phyloP scores from a whole-genome alignment of 2,113 vertebrate genomes.

The Cyphomyrus discorhynchus region DNA sequence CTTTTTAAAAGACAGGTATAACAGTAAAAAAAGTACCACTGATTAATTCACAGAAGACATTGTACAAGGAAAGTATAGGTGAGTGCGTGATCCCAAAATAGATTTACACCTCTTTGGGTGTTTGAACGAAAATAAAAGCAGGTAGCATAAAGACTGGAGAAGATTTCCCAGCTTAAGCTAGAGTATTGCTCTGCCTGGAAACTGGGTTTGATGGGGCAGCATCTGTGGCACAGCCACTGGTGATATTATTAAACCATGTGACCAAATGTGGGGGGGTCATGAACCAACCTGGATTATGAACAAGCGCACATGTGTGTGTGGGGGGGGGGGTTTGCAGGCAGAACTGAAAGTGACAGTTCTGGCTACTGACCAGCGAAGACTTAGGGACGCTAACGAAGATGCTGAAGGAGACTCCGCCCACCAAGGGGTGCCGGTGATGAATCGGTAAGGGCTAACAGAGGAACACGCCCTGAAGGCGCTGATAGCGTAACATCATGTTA shows the following conservation, averaged over 20 bases:
- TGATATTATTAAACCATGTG: background rate
- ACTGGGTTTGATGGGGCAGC: background rate
- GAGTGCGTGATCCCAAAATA: slow-evolving; percentile 10
- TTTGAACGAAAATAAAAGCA: background rate
- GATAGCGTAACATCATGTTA: background rate
- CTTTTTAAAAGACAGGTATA: slow-evolving; percentile 27
- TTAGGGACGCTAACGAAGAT: background rate
- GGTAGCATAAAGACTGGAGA: background rate
- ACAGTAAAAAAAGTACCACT: slow-evolving; percentile 32
- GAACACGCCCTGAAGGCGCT: background rate
- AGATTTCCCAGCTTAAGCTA: background rate
- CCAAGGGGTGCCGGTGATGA: background rate
- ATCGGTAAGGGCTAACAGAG: background rate
- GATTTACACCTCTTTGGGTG: background rate
- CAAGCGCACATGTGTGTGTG: background rate
- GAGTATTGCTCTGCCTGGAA: background rate
- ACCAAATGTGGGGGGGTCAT: background rate
- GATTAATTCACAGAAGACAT: slow-evolving; percentile 40
- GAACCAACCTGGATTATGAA: background rate
- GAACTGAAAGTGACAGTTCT: background rate
- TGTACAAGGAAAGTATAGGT: slow-evolving; percentile 28
- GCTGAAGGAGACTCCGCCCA: background rate
- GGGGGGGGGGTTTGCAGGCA: background rate
- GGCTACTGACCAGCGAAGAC: background rate
- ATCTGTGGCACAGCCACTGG: slow-evolving; percentile 2